phyloP scores from a whole-genome alignment of 2,113 vertebrate genomes.

The Leptocoma aspasia region DNA sequence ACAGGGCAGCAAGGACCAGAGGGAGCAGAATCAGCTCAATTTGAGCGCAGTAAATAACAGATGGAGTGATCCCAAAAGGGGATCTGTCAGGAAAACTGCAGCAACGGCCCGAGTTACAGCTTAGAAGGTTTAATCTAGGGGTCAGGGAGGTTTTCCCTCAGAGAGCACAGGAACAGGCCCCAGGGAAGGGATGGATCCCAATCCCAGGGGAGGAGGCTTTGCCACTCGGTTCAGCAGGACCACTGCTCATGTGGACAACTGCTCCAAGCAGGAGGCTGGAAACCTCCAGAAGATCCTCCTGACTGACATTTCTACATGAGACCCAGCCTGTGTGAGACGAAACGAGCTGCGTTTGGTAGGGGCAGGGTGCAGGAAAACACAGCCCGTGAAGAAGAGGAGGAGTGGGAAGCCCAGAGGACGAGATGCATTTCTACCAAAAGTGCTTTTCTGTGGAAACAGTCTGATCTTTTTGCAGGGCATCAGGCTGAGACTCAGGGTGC shows the following conservation, averaged over 20 bases:
- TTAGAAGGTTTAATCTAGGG: neutral
- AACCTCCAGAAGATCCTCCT: neutral
- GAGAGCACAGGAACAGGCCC: neutral
- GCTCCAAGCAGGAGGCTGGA: neutral
- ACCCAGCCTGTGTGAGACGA: neutral
- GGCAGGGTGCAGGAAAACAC: neutral
- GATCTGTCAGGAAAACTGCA: neutral
- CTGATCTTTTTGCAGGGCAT: neutral
- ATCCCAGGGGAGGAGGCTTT: accelerated
- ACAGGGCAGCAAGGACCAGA: neutral
- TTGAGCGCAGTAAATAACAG: neutral
- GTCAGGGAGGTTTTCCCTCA: neutral
- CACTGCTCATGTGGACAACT: neutral
- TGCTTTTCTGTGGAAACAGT: neutral
- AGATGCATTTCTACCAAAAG: neutral
- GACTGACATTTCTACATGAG: accelerated
- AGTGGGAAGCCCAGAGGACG: neutral
- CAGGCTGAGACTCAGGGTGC: neutral
- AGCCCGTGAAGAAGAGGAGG: neutral
- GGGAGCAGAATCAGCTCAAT: neutral
- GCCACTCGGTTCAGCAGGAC: neutral
- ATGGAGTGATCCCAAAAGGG: neutral
- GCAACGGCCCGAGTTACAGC: neutral
- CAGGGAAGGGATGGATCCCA: neutral
- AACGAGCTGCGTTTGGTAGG: neutral